Conservation (phyloP, 1,140 invertebrate genomes). For the Trichogramma pretiosum region DNA sequence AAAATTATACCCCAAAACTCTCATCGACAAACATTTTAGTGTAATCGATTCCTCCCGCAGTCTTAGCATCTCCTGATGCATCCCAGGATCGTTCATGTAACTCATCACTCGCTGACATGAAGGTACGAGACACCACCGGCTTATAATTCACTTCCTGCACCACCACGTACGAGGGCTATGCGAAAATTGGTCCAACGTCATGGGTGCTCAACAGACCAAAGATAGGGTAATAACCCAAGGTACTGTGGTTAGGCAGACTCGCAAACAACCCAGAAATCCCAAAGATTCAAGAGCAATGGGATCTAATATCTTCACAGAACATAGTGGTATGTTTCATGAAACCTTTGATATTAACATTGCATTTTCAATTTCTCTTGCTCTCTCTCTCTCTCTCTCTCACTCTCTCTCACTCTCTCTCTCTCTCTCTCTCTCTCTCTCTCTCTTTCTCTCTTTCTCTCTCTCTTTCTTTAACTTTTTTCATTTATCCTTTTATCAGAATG, state of each 20-base stretch:
- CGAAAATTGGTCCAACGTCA: constrained; percentile 42
- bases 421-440: too few species aligned
- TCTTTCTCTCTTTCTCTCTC: too few species aligned
- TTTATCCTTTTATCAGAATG: too few species aligned
- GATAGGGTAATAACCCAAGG: constrained; percentile 61
- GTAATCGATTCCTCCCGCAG: background rate
- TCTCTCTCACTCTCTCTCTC: too few species aligned
- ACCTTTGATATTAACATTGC: too few species aligned
- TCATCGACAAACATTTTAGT: background rate
- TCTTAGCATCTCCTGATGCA: background rate
- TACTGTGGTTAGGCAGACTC: constrained; percentile 56
- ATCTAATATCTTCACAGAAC: constrained; percentile 83
- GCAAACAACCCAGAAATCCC: constrained; percentile 59
- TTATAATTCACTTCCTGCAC: background rate
- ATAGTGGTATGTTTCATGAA: constrained; percentile 70
- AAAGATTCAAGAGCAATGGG: constrained; percentile 72
- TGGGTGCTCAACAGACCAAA: constrained; percentile 86
- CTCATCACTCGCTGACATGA: too few species aligned
- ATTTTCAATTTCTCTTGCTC: too few species aligned
- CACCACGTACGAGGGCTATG: constrained; percentile 27
- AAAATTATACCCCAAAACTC: background rate
- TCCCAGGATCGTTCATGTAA: background rate
- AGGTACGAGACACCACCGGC: too few species aligned
- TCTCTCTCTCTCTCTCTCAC: too few species aligned
- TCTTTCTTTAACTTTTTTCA: too few species aligned